phyloP scores from a whole-genome alignment of 2,113 vertebrate species.

The Oenanthe melanoleuca region DNA sequence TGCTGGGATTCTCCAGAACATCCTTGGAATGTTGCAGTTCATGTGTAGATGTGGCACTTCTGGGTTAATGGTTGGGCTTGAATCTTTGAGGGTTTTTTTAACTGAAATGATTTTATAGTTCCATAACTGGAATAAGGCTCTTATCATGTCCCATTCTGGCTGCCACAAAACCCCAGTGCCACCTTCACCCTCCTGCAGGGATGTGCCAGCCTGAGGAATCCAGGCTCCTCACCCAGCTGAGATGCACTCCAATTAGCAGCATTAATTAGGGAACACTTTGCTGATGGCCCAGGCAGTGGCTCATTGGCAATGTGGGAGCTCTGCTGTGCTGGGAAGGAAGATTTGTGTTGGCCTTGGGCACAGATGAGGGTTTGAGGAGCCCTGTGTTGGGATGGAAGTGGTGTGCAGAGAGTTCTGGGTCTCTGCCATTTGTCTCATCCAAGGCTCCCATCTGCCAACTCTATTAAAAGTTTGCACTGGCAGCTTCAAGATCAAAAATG shows the following conservation, averaged over 20 bases:
- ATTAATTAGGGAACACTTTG: background rate
- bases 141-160: rapidly evolving
- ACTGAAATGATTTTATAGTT: background rate
- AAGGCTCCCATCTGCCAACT: background rate
- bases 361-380: rapidly evolving
- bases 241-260: background rate
- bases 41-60: background rate
- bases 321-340: background rate
- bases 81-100: background rate
- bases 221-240: background rate
- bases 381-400: background rate
- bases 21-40: rapidly evolving
- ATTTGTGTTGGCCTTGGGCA: background rate
- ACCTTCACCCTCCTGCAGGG: background rate
- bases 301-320: background rate
- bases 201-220: rapidly evolving
- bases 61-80: background rate
- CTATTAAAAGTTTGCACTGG: background rate
- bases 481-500: background rate
- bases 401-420: background rate
- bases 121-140: background rate
- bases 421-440: background rate
- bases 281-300: background rate
- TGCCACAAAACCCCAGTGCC: rapidly evolving
- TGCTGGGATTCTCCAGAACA: background rate